Evolutionary conservation across 2,113 vertebrate genomes (phyloP).

Genomic region (Thomomys bottae): DNA sequence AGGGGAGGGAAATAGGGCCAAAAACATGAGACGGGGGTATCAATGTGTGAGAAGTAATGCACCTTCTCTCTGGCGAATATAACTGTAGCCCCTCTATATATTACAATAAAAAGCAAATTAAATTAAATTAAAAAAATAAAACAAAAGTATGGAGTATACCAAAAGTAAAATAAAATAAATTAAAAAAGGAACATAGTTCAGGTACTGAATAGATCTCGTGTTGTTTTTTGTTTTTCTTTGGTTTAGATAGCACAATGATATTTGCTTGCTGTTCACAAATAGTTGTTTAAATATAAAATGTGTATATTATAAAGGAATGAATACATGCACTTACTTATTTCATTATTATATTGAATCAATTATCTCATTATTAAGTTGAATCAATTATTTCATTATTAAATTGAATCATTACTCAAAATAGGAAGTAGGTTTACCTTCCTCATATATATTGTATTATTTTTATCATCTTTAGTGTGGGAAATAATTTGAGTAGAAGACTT

Average conservation of each 20-base stretch:
- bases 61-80: no score
- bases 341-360: no score
- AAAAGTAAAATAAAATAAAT: no score
- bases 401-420: background rate
- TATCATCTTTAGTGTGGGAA: background rate
- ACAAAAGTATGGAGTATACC: no score
- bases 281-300: background rate
- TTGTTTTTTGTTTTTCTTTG: background rate
- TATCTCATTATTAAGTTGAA: no score
- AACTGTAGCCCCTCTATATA: no score
- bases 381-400: constrained; percentile 27
- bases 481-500: background rate
- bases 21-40: no score
- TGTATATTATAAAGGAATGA: background rate
- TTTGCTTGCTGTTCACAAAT: background rate
- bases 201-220: no score
- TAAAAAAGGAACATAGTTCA: background rate
- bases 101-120: no score
- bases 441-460: background rate
- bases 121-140: no score
- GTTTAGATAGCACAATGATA: background rate
- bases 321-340: background rate
- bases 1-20: no score
- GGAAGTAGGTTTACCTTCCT: background rate
- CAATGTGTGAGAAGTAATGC: no score